These are phyloP conservation scores for Ormyrus nitidulus DNA, from an alignment of 2,888 invertebrate species.

Conservation along the genomic window DNA sequence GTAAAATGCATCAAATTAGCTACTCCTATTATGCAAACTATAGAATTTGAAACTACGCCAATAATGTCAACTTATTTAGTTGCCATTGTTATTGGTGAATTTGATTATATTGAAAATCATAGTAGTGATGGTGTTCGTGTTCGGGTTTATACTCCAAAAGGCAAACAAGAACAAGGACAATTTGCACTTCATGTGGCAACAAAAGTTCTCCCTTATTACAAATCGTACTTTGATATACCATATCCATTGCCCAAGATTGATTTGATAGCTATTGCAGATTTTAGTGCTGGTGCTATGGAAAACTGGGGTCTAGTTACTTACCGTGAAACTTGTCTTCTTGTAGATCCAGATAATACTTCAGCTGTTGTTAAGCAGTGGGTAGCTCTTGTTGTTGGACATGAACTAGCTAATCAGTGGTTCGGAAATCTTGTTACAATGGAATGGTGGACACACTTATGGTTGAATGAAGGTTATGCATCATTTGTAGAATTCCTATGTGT, in stretches of 20 bases:
- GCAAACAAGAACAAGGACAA: constrained; percentile 92
- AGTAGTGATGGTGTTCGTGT: constrained; percentile 89
- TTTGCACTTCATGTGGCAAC: constrained; percentile 96
- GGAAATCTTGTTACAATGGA: constrained; percentile 99
- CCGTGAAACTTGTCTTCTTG: constrained; percentile 91
- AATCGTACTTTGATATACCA: constrained; percentile 94
- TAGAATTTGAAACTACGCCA: constrained; percentile 82
- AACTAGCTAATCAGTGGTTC: constrained; percentile 98
- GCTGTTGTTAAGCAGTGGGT: constrained; percentile 89
- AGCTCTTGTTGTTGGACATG: constrained; percentile 93
- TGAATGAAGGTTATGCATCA: constrained; percentile 97
- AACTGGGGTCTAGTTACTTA: constrained; percentile 91
- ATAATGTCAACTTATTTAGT: constrained; percentile 97
- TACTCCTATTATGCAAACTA: constrained; percentile 55
- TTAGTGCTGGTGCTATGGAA: constrained; percentile 97
- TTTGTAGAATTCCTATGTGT: constrained; percentile 97
- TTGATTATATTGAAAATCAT: constrained; percentile 91
- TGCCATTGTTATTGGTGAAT: constrained; percentile 95
- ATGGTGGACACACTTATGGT: constrained; percentile 98
- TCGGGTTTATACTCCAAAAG: constrained; percentile 90
- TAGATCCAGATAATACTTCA: constrained; percentile 93
- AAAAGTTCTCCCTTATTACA: constrained; percentile 94
- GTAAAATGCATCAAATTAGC: constrained; percentile 65
- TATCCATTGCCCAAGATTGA: constrained; percentile 98
- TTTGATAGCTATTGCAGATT: constrained; percentile 96